phyloP scores from a whole-genome alignment of 1,140 invertebrate species.

The Leptestheria dahalacensis region DNA sequence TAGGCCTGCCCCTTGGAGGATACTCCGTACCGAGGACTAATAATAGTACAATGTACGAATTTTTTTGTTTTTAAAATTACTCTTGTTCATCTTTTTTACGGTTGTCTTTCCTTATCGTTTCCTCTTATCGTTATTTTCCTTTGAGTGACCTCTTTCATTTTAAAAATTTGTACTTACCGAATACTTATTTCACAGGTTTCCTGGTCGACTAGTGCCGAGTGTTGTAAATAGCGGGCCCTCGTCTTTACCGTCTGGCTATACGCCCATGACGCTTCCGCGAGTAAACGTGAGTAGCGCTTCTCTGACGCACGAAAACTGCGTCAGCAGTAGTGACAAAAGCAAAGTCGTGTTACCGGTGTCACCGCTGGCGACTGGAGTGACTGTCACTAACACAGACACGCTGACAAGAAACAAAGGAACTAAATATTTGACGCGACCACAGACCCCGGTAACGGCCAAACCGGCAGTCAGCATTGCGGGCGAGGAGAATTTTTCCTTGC shows the following conservation, averaged over 20 bases:
- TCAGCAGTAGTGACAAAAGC: not conserved
- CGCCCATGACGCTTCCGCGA: conserved; percentile 7
- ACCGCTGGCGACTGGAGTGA: conserved; percentile 5
- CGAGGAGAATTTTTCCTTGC: too few species aligned
- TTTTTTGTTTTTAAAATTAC: too few species aligned
- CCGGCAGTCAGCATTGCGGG: not conserved
- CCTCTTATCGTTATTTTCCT: too few species aligned
- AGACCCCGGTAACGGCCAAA: conserved; percentile 1
- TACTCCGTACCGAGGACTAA: not conserved
- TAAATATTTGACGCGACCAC: conserved; percentile 5
- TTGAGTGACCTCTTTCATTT: too few species aligned
- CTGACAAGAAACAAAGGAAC: conserved; percentile 3
- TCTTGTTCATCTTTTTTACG: too few species aligned
- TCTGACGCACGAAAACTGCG: not conserved
- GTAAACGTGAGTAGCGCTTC: not conserved
- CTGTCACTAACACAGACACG: conserved; percentile 5
- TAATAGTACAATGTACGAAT: too few species aligned
- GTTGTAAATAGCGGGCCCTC: not conserved
- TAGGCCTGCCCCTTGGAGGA: not conserved
- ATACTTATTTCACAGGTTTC: too few species aligned
- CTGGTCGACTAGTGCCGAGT: not conserved
- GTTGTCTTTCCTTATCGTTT: too few species aligned
- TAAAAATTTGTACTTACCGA: too few species aligned
- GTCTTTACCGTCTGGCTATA: not conserved
- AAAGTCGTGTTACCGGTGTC: not conserved